Percentiles rank a stretch among this genome's conserved stretches.
These are phyloP conservation scores for Atractosteus spatula DNA, from an alignment of 2,113 vertebrate genomes.

Conservation along the genomic window DNA sequence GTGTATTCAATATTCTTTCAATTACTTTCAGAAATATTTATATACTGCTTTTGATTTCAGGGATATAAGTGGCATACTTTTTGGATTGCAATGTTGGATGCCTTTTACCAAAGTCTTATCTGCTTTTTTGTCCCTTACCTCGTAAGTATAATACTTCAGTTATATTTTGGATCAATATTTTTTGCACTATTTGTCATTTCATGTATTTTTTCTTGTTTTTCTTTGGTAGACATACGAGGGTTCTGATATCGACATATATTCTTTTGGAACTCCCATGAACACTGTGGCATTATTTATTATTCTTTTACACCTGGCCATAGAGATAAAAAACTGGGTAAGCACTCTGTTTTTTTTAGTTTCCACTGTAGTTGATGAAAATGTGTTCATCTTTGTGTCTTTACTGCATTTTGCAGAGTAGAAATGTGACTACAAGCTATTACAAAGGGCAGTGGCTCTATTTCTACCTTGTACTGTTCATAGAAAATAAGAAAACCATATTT, in stretches of 20 bases:
- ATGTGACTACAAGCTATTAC: no score
- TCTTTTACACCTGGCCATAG: background rate
- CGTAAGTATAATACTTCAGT: constrained; percentile 64
- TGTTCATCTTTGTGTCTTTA: no score
- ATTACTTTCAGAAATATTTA: no score
- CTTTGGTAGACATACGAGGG: constrained; percentile 68
- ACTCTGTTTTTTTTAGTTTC: background rate
- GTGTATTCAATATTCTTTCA: no score
- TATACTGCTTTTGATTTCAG: constrained; percentile 54
- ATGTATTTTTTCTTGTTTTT: constrained; percentile 17
- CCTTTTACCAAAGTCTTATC: constrained; percentile 89
- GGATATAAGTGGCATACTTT: constrained; percentile 76
- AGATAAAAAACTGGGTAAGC: constrained; percentile 33
- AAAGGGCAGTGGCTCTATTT: no score
- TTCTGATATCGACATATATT: constrained; percentile 80
- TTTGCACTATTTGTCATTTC: constrained; percentile 6
- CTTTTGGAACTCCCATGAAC: constrained; percentile 86
- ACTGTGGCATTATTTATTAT: constrained; percentile 57
- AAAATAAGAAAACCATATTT: no score
- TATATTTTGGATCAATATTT: background rate
- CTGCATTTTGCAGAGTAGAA: no score
- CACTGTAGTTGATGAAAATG: background rate
- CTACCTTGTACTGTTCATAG: no score
- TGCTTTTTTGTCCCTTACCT: constrained; percentile 90
- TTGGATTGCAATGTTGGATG: constrained; percentile 80